Conservation (phyloP, 2,797 vertebrate species). For the Meriones psammophilus region DNA sequence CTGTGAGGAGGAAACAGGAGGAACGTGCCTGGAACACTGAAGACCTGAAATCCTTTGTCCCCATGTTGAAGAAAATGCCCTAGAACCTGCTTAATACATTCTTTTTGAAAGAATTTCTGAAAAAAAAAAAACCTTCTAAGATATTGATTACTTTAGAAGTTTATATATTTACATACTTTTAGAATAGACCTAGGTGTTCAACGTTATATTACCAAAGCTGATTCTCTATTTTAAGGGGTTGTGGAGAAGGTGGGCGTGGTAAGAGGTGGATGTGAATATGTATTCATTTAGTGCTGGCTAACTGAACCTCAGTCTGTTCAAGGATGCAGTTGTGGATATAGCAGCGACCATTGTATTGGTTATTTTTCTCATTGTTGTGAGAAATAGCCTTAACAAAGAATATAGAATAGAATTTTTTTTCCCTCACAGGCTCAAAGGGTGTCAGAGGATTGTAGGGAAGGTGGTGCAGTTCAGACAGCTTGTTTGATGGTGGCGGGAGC, state of each 20-base stretch:
- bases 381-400: not conserved
- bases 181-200: not conserved
- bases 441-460: not conserved
- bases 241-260: too few species aligned
- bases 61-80: constrained; percentile 4
- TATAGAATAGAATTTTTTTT: not conserved
- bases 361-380: not conserved
- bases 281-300: not conserved
- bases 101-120: constrained; percentile 29
- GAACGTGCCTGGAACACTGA: constrained; percentile 76
- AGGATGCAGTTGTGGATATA: not conserved
- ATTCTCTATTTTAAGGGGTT: not conserved
- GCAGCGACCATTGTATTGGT: not conserved
- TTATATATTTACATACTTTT: not conserved
- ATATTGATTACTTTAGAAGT: not conserved
- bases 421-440: not conserved
- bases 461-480: too few species aligned
- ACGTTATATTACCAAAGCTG: not conserved
- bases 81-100: not conserved
- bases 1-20: constrained; percentile 65
- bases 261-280: not conserved
- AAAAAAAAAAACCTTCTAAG: not conserved
- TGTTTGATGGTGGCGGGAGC: not conserved
- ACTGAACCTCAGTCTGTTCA: not conserved
- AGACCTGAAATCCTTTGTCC: constrained; percentile 71